Percentiles rank a stretch among this genome's conserved stretches.
These are phyloP conservation scores for Aotus griseimembra DNA, from an alignment of 2,797 vertebrate genomes.

Conservation along the genomic window DNA sequence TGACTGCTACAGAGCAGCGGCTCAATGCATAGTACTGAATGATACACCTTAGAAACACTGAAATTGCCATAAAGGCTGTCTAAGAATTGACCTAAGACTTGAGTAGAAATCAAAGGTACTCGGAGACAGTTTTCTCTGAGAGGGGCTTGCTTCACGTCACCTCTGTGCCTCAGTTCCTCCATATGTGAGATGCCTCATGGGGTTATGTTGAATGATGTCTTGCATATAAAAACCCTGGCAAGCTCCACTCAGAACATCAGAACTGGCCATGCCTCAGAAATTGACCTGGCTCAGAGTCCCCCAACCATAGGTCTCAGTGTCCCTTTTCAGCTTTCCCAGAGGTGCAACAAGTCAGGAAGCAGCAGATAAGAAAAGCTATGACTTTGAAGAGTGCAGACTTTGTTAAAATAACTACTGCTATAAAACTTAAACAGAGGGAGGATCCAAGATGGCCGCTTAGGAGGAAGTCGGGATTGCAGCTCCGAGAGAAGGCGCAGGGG, in stretches of 20 bases:
- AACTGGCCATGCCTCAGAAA: background rate
- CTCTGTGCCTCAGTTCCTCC: background rate
- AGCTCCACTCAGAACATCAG: background rate
- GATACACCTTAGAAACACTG: too few relatives aligned
- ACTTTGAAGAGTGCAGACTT: background rate
- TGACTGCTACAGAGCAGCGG: background rate
- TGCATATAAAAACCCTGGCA: background rate
- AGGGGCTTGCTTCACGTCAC: background rate
- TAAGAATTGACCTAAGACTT: background rate
- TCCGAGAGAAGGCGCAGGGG: too few relatives aligned
- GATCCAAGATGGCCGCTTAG: too few relatives aligned
- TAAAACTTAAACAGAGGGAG: too few relatives aligned
- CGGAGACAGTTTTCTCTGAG: background rate
- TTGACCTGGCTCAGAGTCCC: background rate
- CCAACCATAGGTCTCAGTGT: background rate
- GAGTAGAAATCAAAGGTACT: background rate
- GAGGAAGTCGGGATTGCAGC: too few relatives aligned
- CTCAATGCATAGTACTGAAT: background rate
- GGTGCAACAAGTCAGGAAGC: background rate
- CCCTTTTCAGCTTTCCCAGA: background rate
- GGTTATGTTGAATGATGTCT: background rate
- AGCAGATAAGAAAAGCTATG: background rate
- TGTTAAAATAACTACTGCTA: background rate
- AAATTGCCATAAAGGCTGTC: background rate
- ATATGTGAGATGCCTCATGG: background rate